Percentiles rank a stretch among this genome's conserved stretches.
Conservation (phyloP, 2,888 invertebrate species). For the Athalia rosae region DNA sequence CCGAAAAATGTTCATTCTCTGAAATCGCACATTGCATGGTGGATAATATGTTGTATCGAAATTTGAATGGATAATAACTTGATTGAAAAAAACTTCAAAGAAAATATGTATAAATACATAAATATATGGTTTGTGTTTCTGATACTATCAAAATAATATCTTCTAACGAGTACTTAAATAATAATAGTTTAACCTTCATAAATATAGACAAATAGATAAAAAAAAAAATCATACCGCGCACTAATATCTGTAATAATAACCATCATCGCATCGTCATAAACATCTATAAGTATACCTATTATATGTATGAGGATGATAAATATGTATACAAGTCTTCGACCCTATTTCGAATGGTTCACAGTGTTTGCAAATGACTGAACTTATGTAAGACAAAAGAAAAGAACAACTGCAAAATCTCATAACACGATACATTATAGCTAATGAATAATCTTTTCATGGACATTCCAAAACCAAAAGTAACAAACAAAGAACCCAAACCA, state of each 20-base stretch:
- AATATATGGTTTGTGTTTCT: neutral
- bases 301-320: constrained; percentile 1
- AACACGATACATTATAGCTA: constrained; percentile 60
- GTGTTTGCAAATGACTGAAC: constrained; percentile 64
- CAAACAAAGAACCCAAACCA: constrained; percentile 42
- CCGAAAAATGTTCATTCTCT: too few relatives aligned
- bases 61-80: too few relatives aligned
- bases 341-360: constrained; percentile 62
- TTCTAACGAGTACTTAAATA: neutral
- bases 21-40: too few relatives aligned
- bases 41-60: too few relatives aligned
- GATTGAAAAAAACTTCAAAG: constrained; percentile 13
- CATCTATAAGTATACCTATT: neutral
- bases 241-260: neutral
- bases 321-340: constrained; percentile 45
- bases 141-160: neutral
- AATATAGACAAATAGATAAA: too few relatives aligned
- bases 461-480: constrained; percentile 59
- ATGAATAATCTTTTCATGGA: constrained; percentile 54
- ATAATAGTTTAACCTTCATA: neutral
- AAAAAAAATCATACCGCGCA: too few relatives aligned
- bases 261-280: neutral
- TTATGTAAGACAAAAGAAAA: constrained; percentile 55
- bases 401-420: constrained; percentile 42
- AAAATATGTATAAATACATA: neutral